Evolutionary conservation across 2,113 vertebrate species (phyloP).

Genomic region (Nipponia nippon): DNA sequence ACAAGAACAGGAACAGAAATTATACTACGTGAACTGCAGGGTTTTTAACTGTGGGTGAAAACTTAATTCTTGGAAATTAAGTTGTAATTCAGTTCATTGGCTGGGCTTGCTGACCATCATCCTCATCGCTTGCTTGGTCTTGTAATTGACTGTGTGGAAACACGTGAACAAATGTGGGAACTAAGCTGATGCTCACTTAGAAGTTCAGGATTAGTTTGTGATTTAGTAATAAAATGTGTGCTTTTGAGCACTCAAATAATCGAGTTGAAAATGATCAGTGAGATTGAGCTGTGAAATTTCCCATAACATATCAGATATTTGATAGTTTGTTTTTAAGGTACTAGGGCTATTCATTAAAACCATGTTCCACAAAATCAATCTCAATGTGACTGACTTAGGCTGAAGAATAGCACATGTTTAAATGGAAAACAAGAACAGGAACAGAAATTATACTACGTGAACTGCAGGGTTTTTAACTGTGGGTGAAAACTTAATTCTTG

Average conservation of each 20-base stretch:
- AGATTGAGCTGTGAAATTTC: not conserved
- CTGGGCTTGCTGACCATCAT: not conserved
- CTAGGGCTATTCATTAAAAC: not conserved
- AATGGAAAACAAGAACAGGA: not conserved
- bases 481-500: not conserved
- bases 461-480: not conserved
- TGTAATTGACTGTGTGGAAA: not conserved
- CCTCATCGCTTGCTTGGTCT: not conserved
- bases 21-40: accelerated
- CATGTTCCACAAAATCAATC: not conserved
- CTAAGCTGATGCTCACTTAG: not conserved
- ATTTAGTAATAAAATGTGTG: not conserved
- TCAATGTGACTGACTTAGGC: not conserved
- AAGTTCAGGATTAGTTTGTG: not conserved
- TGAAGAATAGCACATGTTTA: not conserved
- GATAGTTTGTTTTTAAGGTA: not conserved
- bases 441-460: accelerated
- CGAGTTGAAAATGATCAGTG: not conserved
- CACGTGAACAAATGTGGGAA: not conserved
- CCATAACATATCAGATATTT: not conserved
- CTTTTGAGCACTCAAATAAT: not conserved
- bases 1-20: not conserved
- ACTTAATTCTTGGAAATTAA: too few relatives aligned
- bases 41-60: not conserved
- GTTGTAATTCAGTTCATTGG: too few relatives aligned